Percentiles rank a stretch among this genome's conserved stretches.
phyloP scores from a whole-genome alignment of 2,797 vertebrate species.

The Loriculus beryllinus region DNA sequence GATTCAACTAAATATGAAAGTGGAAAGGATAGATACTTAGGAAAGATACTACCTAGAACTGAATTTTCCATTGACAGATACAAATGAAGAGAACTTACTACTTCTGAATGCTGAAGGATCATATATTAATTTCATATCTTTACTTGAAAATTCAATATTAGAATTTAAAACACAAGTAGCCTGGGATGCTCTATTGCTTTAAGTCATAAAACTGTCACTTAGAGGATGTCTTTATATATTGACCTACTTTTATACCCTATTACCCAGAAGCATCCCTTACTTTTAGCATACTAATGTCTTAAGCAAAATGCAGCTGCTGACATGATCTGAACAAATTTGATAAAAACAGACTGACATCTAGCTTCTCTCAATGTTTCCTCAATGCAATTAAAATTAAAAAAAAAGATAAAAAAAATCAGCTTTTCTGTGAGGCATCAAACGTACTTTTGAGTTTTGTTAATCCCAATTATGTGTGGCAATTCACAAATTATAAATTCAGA shows the following conservation, averaged over 20 bases:
- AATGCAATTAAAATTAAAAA: not conserved
- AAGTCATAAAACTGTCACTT: constrained; percentile 52
- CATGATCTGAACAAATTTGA: constrained; percentile 17
- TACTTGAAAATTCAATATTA: constrained; percentile 17
- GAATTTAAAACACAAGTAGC: constrained; percentile 21
- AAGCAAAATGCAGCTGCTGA: constrained; percentile 20
- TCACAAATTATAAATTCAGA: constrained; percentile 4
- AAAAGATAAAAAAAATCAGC: not conserved
- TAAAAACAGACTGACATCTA: constrained; percentile 11
- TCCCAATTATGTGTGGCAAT: not conserved
- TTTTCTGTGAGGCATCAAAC: not conserved
- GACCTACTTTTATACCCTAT: constrained; percentile 38
- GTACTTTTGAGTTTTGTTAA: not conserved
- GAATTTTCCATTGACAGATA: not conserved
- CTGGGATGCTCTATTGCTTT: constrained; percentile 21
- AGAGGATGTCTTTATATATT: constrained; percentile 35
- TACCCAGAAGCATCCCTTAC: constrained; percentile 48
- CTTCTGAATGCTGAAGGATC: not conserved
- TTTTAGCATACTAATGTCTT: constrained; percentile 48
- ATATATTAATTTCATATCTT: not conserved
- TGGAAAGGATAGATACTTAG: not conserved
- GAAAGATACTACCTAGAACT: not conserved
- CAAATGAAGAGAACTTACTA: not conserved
- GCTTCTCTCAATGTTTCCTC: not conserved
- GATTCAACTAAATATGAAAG: not conserved